A percentile compares a stretch with the other conserved stretches of the same genome.
Evolutionary conservation across 2,113 vertebrate species (phyloP).

Genomic region (Neotoma lepida): DNA sequence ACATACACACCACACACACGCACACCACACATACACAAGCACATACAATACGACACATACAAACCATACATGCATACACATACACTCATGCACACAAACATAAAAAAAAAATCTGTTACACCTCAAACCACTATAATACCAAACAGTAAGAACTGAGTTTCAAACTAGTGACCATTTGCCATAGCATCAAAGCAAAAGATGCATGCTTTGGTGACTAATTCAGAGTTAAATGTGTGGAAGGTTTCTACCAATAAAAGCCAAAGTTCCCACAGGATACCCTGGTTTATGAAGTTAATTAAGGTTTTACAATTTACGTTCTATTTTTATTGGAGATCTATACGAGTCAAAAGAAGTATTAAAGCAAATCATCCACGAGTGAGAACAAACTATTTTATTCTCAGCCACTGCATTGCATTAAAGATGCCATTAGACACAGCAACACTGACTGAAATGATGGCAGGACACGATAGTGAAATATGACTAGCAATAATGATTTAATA

Average conservation of each 20-base stretch:
- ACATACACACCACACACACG: neutral
- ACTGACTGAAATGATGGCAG: neutral
- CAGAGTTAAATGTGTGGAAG: neutral
- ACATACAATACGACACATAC: neutral
- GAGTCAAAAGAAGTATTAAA: conserved; percentile 38
- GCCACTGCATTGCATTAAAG: neutral
- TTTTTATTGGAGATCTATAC: conserved; percentile 47
- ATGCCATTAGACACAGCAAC: neutral
- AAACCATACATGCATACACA: neutral
- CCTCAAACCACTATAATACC: neutral
- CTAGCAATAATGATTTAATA: neutral
- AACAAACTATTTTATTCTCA: conserved; percentile 41
- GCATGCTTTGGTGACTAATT: conserved; percentile 15
- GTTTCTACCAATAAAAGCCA: conserved; percentile 61
- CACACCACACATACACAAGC: neutral
- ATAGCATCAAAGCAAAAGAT: neutral
- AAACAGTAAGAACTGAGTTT: neutral
- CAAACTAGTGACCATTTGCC: neutral
- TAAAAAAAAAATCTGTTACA: neutral
- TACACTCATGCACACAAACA: neutral
- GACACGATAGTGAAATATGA: neutral
- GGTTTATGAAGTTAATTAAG: conserved; percentile 67
- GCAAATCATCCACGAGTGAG: neutral
- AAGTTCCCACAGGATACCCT: neutral
- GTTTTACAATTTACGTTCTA: conserved; percentile 48